Evolutionary conservation across 2,113 vertebrate species (phyloP).

Genomic region (Corvus moneduloides): DNA sequence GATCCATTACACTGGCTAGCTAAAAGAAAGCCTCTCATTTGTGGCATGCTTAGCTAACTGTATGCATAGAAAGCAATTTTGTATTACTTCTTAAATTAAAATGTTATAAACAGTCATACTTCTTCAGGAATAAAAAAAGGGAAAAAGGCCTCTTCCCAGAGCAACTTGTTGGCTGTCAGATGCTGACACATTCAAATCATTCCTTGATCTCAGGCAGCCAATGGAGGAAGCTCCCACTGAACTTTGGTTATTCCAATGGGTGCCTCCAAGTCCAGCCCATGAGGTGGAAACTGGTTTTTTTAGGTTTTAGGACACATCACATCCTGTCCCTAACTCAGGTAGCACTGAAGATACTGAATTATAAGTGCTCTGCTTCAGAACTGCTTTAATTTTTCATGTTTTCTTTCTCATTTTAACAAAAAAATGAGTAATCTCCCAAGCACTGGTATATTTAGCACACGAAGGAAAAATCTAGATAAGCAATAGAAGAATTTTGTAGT

Average conservation of each 20-base stretch:
- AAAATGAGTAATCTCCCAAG: conserved; percentile 40
- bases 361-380: not conserved
- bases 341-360: not conserved
- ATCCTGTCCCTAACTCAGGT: not conserved
- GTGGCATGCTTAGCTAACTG: not conserved
- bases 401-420: not conserved
- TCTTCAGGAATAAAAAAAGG: not conserved
- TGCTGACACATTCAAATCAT: not conserved
- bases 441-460: conserved; percentile 31
- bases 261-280: not conserved
- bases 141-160: not conserved
- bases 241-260: not conserved
- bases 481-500: conserved; percentile 42
- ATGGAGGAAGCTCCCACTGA: not conserved
- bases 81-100: not conserved
- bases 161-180: not conserved
- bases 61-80: not conserved
- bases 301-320: not conserved
- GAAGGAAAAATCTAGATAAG: conserved; percentile 41
- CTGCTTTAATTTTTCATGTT: not conserved
- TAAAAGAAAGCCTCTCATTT: not conserved
- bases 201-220: not conserved
- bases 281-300: not conserved
- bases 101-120: not conserved
- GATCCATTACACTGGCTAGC: not conserved